Base-by-base conservation (phyloP, 2,113 vertebrate genomes). In the Campylorhamphus procurvoides region DNA sequence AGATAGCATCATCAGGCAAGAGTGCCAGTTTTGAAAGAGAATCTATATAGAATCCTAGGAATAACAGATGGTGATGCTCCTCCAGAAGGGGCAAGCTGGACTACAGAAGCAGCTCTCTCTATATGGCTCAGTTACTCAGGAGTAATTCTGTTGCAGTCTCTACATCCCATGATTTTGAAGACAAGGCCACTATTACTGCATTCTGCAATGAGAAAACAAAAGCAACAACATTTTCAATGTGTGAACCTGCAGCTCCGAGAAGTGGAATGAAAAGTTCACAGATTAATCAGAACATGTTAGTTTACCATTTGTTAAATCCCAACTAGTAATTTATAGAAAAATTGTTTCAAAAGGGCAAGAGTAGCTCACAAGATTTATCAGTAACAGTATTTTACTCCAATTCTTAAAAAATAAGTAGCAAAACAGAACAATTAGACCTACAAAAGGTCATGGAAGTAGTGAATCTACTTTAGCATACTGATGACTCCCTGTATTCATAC, bases 121-220 rank as follows among this genome's bases (percentile, higher is more conserved):
- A 90, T 91, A 91, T 91, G 97, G 94, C 97, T 99, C 98, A 99
- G 98, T 99, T 99, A 98, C 99, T 99, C 97, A 99, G 99, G 94
- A 99, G 99, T 97, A 99, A 97, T 98, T 99, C 99, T 98, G 99
- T 99, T 89, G 99, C 99, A 91, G 99, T 99, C 97, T 99, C 99
- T 98, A 99, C 99, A 55, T 99, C 99, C 99, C 99, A 99, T 94
- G 99, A 99, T 98, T 99, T 99, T 97, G 99, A 99, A 98, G 99
- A 99, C 98, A 99, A 99, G 97, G 99, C 99, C 95, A 99, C 99
- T 99, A 99, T 99, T 99, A 99, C 99, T 98, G 99, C 99, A 96
- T 99, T 99, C 99, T 99, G 98, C 73, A 88, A 69, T 29, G 75
- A 98, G 62, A 98, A 97, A 94, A 97, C 59, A 95, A 90, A 88